Evolutionary conservation across 2,888 invertebrate species (phyloP).

Genomic region (Hoplodrina blanda): DNA sequence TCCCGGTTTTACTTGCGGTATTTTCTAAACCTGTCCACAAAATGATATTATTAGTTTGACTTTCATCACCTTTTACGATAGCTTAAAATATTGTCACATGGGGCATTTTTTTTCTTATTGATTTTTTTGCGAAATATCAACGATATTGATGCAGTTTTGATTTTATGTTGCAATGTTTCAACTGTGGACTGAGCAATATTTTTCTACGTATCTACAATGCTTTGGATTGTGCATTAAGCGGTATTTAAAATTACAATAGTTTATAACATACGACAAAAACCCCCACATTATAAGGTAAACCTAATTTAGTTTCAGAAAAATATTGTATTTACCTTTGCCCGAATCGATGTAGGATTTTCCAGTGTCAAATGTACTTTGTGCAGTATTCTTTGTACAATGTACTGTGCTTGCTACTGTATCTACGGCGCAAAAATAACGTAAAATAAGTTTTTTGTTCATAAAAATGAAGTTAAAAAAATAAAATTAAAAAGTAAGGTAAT

Average conservation of each 20-base stretch:
- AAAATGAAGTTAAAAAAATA: conserved; percentile 44
- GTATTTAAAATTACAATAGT: conserved; percentile 69
- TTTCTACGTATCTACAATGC: conserved; percentile 74
- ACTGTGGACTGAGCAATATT: conserved; percentile 72
- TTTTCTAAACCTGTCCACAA: conserved; percentile 45
- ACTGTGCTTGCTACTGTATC: conserved; percentile 82
- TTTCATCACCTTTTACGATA: conserved; percentile 18
- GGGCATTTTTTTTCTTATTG: not conserved
- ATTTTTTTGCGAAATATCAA: not conserved
- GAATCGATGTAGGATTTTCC: conserved; percentile 79
- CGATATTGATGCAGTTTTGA: conserved; percentile 10
- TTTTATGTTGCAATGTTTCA: conserved; percentile 57
- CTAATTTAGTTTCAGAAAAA: not conserved
- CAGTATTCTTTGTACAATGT: conserved; percentile 85
- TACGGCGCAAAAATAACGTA: conserved; percentile 64
- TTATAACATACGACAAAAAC: not conserved
- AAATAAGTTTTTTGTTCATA: conserved; percentile 40
- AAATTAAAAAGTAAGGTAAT: not conserved
- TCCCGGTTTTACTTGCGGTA: conserved; percentile 37
- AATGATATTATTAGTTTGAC: conserved; percentile 28
- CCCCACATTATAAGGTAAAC: not conserved
- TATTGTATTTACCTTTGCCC: conserved; percentile 78
- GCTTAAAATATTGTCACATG: not conserved
- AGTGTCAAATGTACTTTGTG: conserved; percentile 81
- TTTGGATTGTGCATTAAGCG: conserved; percentile 69